These are phyloP conservation scores for Uropsilus gracilis DNA, from an alignment of 2,113 vertebrate genomes.

Conservation along the genomic window DNA sequence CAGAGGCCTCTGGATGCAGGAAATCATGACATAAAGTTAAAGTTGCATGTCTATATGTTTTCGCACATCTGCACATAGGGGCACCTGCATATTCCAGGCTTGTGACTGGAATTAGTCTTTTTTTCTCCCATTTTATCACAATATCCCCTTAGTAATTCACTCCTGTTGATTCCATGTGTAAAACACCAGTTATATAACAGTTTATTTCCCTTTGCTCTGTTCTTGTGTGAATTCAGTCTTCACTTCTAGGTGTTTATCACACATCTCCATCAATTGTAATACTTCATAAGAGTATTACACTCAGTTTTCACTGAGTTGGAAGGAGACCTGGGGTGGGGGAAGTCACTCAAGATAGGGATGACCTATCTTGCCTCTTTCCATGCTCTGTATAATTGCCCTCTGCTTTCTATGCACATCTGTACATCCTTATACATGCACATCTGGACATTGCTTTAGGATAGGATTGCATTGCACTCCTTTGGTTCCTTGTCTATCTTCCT, in stretches of 20 bases:
- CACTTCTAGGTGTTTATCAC: background rate
- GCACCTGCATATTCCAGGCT: background rate
- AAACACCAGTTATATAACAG: background rate
- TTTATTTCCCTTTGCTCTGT: background rate
- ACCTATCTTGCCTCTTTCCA: background rate
- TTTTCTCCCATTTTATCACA: background rate
- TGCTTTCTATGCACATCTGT: too few species aligned
- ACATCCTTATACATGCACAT: background rate
- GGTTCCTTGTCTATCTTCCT: background rate
- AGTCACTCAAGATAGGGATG: background rate
- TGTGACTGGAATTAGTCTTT: background rate
- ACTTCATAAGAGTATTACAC: background rate
- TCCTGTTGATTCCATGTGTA: background rate
- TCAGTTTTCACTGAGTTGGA: rapidly evolving
- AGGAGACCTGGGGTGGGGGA: background rate
- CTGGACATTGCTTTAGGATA: too few species aligned
- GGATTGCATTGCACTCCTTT: too few species aligned
- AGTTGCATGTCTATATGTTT: background rate
- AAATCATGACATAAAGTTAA: background rate
- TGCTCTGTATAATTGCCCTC: background rate
- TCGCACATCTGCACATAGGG: background rate
- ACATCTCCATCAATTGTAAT: background rate
- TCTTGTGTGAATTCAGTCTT: background rate
- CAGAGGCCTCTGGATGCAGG: background rate
- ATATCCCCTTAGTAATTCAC: background rate